Base-by-base conservation (phyloP, 2,888 invertebrate genomes). In the Heliconius erato region DNA sequence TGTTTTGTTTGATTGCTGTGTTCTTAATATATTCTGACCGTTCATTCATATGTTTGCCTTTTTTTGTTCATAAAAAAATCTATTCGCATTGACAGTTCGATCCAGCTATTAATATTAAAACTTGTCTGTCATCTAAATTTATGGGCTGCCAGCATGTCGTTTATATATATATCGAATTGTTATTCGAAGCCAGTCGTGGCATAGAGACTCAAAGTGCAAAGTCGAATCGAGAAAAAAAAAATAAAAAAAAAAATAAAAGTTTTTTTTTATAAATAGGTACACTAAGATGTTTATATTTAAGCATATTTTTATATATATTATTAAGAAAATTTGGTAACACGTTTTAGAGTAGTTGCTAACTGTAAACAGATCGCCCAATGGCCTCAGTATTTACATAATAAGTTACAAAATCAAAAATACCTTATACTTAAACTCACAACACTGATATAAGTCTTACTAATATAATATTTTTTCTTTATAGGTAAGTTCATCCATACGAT, bases 401-500 rank as follows among this genome's bases (percentile, higher is more conserved):
- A 12, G 14, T 44, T 14, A 44, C 16, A 44, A 44, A 44, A 14
- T 44, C 44, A 14, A 44, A 44, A 16, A 49, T 49, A 0, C 49
- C 5, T 49, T 49, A 49, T 16, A 16, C 16, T 49, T 5, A 49
- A 49, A 49, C 14, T 49, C 16, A 49, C 16, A 49, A 49, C 16
- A 44, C 44, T 11, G 54, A 9, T 49, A 49, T 28, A 28, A 1
- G 28, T 28, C 28, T 28, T 28, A 28, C 85, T 83, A 76, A 80
- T 59, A 81, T 59, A 67, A 35, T 84, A 83, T 82, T 81, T 85
- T 83, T 87, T 85, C 76, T 86, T 91, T 89, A 85, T 91, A 93
- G 92, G 93, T 93, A 92, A 92, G 93, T 92, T 84, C 84, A 74
- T 74, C 59, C 69, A n/a, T n/a, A 74, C 23, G 63, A 77, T 44